Base-by-base conservation (phyloP, 2,797 vertebrate species). In the Sebastiscus albofasciatus region DNA sequence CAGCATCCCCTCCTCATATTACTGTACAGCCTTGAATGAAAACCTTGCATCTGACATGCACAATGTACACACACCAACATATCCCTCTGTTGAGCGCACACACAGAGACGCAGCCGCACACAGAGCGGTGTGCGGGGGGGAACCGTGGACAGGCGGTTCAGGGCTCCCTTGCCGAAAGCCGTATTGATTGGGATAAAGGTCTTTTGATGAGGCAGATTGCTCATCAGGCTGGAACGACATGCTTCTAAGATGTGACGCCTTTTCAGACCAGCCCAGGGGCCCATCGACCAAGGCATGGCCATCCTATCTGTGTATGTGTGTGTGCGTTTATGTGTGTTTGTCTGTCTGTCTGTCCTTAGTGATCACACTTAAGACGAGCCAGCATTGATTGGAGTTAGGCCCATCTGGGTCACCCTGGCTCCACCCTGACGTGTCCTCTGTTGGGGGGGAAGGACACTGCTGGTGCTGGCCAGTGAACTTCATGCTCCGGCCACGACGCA, bases 181-280 rank as follows among this genome's bases (percentile, higher is more conserved):
- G 65, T 95, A 96, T 96, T 94, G 95, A 96, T 95, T 91, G 88
- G 92, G 79, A 95, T 94, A 95, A 95, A 94, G 88, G 93, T 90
- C 91, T 93, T 95, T 94, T 94, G 95, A 96, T 94, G 93, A 94
- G 93, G 92, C 89, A 94, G 94, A 95, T 95, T 95, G 94, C 90
- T 94, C 95, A 95, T 95, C 88, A 94, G 94, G 91, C 94, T 93
- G 94, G 92, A 95, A 94, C 87, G 87, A 94, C 95, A 95, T 95
- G 95, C 89, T 77, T 90, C 92, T 94, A 90, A 91, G 90, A 94
- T 93, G 94, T 90, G 91, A 93, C 86, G 90, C 90, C 90, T 94
- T 86, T 93, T 84, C 93, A 93, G 94, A 92, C 93, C 86, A 84
- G 83, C 90, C 86, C 79, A 81, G 89, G 90, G 86, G 90, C 84